Percentiles rank a stretch among this genome's conserved stretches.
These are phyloP conservation scores for Acanthis flammea DNA, from an alignment of 2,797 vertebrate genomes.

Conservation along the genomic window DNA sequence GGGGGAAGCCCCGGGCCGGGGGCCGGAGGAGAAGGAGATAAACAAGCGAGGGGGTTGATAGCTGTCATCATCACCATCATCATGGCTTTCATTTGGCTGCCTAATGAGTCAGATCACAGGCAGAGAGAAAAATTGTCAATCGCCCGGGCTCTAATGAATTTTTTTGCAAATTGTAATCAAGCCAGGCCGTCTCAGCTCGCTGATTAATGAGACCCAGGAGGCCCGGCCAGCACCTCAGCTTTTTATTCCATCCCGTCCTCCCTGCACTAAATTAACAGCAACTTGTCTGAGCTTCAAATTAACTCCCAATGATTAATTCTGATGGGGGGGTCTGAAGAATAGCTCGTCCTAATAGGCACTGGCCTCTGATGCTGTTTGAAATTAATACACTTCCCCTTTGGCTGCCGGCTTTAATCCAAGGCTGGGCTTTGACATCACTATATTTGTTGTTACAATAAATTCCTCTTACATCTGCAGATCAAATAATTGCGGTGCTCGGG, in stretches of 20 bases:
- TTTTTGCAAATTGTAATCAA: slow-evolving; percentile 97
- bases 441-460: slow-evolving; percentile 87
- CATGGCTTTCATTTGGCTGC: slow-evolving; percentile 86
- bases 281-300: slow-evolving; percentile 94
- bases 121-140: slow-evolving; percentile 89
- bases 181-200: slow-evolving; percentile 85
- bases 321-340: slow-evolving; percentile 87
- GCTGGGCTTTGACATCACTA: slow-evolving; percentile 83
- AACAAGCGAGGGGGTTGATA: slow-evolving; percentile 81
- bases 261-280: slow-evolving; percentile 92
- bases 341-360: slow-evolving; percentile 84
- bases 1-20: slow-evolving; percentile 15
- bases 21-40: slow-evolving; percentile 76
- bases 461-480: slow-evolving; percentile 82
- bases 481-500: slow-evolving; percentile 67
- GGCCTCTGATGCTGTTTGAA: slow-evolving; percentile 83
- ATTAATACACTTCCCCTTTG: slow-evolving; percentile 83
- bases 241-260: slow-evolving; percentile 83
- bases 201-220: slow-evolving; percentile 92
- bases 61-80: slow-evolving; percentile 81
- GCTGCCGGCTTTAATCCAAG: slow-evolving; percentile 83
- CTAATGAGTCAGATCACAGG: slow-evolving; percentile 88
- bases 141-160: slow-evolving; percentile 90
- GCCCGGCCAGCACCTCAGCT: slow-evolving; percentile 84
- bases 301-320: slow-evolving; percentile 93